Conservation (phyloP, 2,113 vertebrate genomes). For the Tenebrosternarchus preto region DNA sequence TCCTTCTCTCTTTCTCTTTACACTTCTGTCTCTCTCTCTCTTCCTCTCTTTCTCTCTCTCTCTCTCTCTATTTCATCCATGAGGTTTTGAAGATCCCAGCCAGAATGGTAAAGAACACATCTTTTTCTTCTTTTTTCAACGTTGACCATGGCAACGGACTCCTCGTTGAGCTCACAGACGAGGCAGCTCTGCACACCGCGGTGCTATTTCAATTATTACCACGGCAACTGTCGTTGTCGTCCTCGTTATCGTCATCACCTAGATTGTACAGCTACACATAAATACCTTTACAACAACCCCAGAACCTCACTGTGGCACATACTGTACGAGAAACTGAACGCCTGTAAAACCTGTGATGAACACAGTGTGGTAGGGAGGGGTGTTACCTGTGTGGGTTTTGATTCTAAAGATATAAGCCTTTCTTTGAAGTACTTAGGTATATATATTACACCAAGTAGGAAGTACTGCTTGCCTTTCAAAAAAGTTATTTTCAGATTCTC, state of each 20-base stretch:
- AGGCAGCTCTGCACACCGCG: not conserved
- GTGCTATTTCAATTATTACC: conserved; percentile 7
- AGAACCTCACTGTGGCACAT: not conserved
- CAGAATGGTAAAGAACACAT: conserved; percentile 24
- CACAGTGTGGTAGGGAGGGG: too few relatives aligned
- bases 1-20: too few relatives aligned
- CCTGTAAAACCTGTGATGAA: not conserved
- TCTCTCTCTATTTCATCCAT: not conserved
- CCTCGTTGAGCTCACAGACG: conserved; percentile 16
- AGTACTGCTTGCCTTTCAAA: not conserved
- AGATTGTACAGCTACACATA: not conserved
- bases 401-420: not conserved
- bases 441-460: not conserved
- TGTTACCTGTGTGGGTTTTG: conserved; percentile 14
- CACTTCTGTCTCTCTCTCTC: too few relatives aligned
- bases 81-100: not conserved
- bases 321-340: too few relatives aligned
- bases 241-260: conserved; percentile 36
- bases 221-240: conserved; percentile 58
- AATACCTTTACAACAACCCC: not conserved
- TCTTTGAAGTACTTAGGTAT: not conserved
- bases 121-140: not conserved
- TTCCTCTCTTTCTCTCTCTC: not conserved
- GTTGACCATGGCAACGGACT: conserved; percentile 48
- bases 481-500: conserved; percentile 13